phyloP scores from a whole-genome alignment of 92 coral and sea anemone species.

The Umimayanthus chanpuru region DNA sequence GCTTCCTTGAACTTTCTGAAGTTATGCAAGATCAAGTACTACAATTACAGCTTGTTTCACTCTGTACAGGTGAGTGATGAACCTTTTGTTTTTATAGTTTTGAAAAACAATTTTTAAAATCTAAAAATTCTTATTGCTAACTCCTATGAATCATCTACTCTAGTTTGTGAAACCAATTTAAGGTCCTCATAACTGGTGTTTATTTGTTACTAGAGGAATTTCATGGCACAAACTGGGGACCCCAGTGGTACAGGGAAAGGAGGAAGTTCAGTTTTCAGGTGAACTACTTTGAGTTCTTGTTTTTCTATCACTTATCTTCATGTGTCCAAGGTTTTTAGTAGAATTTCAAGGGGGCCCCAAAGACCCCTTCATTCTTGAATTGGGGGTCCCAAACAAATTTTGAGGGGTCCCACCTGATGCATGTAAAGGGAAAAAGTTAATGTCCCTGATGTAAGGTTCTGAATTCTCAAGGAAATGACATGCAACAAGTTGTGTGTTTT shows the following conservation, averaged over 20 bases:
- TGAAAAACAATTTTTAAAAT: no score
- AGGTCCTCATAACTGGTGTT: neutral
- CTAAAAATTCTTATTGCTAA: no score
- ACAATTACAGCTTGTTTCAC: slow-evolving; percentile 92
- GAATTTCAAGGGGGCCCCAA: no score
- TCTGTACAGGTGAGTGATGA: slow-evolving; percentile 79
- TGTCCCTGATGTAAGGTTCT: no score
- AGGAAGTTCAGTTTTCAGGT: slow-evolving; percentile 94
- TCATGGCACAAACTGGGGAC: slow-evolving; percentile 98
- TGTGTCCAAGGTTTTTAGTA: no score
- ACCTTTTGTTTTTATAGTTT: no score
- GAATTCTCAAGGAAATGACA: no score
- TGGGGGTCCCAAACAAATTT: no score
- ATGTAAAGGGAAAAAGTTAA: no score
- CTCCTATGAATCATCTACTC: neutral
- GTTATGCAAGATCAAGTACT: slow-evolving; percentile 94
- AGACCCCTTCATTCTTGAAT: no score
- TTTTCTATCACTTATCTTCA: neutral
- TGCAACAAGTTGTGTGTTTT: no score
- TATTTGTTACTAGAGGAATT: slow-evolving; percentile 70
- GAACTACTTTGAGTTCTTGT: neutral
- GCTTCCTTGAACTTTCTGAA: slow-evolving; percentile 93
- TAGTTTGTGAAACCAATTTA: neutral
- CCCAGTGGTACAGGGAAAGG: slow-evolving; percentile 93
- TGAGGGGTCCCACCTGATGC: no score